Evolutionary conservation across 1,140 invertebrate genomes (phyloP).

Genomic region (Hyphantria cunea): DNA sequence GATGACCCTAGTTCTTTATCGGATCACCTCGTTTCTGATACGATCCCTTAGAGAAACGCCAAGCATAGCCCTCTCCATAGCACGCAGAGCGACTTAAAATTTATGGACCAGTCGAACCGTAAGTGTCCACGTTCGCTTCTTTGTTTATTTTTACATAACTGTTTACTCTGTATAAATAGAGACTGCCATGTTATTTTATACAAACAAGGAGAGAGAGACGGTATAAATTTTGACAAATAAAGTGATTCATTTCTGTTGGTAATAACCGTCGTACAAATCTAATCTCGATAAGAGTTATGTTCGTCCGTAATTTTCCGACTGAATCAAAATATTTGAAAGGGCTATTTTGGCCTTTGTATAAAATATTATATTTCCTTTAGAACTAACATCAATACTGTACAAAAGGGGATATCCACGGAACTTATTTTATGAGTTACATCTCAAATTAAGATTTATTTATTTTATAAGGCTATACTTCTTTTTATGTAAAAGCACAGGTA

Average conservation of each 20-base stretch:
- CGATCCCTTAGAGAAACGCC: no score
- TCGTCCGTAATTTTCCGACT: slow-evolving; percentile 16
- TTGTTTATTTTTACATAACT: no score
- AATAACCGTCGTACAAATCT: slow-evolving; percentile 5
- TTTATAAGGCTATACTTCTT: not conserved
- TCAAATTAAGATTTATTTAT: not conserved
- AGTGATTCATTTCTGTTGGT: slow-evolving; percentile 9
- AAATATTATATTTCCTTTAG: slow-evolving; percentile 1
- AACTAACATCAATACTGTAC: no score
- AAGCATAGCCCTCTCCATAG: no score
- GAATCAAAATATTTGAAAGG: slow-evolving; percentile 6
- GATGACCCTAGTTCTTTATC: no score
- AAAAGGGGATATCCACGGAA: no score
- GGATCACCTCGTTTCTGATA: no score
- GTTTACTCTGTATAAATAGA: no score
- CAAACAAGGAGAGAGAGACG: not conserved
- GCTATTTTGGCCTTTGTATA: slow-evolving; percentile 1
- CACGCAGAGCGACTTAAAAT: no score
- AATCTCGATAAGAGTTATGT: slow-evolving; percentile 15
- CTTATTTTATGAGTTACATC: no score
- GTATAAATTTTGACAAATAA: slow-evolving; percentile 12
- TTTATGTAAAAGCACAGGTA: not conserved
- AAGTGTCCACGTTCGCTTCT: no score
- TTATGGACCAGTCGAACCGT: no score
- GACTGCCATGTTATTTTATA: not conserved